Conservation (phyloP, 1,140 invertebrate species). For the Bombus huntii region DNA sequence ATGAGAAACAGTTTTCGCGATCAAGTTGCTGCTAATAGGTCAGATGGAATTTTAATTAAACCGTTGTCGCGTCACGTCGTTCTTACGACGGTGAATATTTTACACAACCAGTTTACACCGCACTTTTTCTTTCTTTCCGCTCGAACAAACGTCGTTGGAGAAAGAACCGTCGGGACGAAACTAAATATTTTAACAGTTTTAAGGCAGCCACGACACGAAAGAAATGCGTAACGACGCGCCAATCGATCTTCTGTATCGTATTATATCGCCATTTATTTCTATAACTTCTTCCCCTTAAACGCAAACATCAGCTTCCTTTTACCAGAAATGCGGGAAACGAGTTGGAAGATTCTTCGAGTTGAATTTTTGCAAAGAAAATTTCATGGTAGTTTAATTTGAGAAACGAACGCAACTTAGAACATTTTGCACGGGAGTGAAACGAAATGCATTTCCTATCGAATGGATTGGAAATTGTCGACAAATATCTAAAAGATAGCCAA, state of each 20-base stretch:
- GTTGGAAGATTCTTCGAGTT: no score
- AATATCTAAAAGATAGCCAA: not conserved
- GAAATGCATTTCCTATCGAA: not conserved
- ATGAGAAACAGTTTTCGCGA: conserved; percentile 18
- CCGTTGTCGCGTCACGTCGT: not conserved
- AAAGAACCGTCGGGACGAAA: not conserved
- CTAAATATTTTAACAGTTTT: not conserved
- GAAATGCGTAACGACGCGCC: no score
- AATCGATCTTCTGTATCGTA: no score
- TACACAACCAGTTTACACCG: no score
- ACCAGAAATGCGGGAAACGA: no score
- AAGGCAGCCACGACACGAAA: no score
- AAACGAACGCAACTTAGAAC: not conserved
- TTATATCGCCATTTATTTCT: no score
- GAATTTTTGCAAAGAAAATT: no score
- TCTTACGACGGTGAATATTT: not conserved
- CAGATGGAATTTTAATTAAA: conserved; percentile 30
- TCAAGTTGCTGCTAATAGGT: conserved; percentile 30
- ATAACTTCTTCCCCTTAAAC: no score
- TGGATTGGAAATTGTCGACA: not conserved
- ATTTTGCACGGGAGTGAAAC: not conserved
- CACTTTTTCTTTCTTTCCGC: not conserved
- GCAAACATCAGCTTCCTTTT: no score
- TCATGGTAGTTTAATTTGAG: not conserved
- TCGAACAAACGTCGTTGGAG: not conserved